phyloP scores from a whole-genome alignment of 1,140 invertebrate genomes.

The Ephestia elutella region DNA sequence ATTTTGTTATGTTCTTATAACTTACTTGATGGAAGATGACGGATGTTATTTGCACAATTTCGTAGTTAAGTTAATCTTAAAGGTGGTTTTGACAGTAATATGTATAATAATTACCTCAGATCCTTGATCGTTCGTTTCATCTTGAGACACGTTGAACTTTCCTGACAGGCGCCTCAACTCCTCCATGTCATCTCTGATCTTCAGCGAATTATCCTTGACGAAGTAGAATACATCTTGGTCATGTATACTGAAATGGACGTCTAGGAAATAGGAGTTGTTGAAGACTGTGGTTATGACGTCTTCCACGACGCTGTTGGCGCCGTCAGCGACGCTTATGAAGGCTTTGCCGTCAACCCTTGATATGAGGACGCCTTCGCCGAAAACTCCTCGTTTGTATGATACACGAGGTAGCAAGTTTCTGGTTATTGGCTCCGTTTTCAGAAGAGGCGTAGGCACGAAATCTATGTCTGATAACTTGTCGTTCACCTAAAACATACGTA shows the following conservation, averaged over 20 bases:
- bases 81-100: no score
- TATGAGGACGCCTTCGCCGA: constrained; percentile 92
- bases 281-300: constrained; percentile 95
- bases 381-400: constrained; percentile 87
- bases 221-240: constrained; percentile 96
- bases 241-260: constrained; percentile 92
- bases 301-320: constrained; percentile 89
- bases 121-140: constrained; percentile 89
- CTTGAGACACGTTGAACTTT: constrained; percentile 95
- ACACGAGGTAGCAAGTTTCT: constrained; percentile 84
- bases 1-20: background rate
- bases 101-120: constrained; percentile 51
- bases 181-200: constrained; percentile 91
- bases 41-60: no score
- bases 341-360: constrained; percentile 87
- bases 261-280: constrained; percentile 94
- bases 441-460: constrained; percentile 86
- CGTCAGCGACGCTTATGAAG: constrained; percentile 88
- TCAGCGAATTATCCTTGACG: constrained; percentile 91
- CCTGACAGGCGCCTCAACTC: constrained; percentile 88
- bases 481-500: constrained; percentile 76
- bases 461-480: constrained; percentile 87
- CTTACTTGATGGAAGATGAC: no score
- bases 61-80: no score
- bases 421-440: constrained; percentile 89